Evolutionary conservation across 1,140 invertebrate species (phyloP).

Genomic region (Drosophila athabasca): DNA sequence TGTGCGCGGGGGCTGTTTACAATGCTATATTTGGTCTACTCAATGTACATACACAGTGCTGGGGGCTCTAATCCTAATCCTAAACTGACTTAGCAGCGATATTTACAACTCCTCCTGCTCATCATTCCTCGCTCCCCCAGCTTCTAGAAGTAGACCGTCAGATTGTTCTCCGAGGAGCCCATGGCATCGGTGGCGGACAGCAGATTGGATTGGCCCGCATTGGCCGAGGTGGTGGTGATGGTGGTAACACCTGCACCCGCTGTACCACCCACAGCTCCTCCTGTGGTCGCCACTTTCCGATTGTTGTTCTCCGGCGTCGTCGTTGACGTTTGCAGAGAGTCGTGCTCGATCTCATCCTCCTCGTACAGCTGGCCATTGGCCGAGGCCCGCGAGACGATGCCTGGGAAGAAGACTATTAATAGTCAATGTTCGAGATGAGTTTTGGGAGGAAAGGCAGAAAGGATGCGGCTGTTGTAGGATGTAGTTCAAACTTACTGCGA

Average conservation of each 20-base stretch:
- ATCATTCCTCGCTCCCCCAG: not conserved
- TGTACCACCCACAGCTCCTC: slow-evolving; percentile 9
- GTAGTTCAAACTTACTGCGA: slow-evolving; percentile 73
- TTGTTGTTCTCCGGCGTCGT: slow-evolving; percentile 72
- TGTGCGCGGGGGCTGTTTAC: slow-evolving; percentile 58
- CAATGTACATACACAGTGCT: slow-evolving; percentile 66
- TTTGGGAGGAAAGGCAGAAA: slow-evolving; percentile 20
- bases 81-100: slow-evolving; percentile 59
- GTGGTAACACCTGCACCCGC: slow-evolving; percentile 44
- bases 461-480: not conserved
- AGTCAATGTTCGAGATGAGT: slow-evolving; percentile 64
- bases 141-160: slow-evolving; percentile 78
- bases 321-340: slow-evolving; percentile 66
- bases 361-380: slow-evolving; percentile 82
- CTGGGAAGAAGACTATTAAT: slow-evolving; percentile 78
- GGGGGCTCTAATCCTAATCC: slow-evolving; percentile 54
- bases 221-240: slow-evolving; percentile 49
- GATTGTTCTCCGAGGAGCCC: slow-evolving; percentile 83
- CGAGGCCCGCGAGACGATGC: slow-evolving; percentile 81
- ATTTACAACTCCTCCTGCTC: slow-evolving; percentile 54
- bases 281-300: slow-evolving; percentile 52
- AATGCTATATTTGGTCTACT: slow-evolving; percentile 81
- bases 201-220: slow-evolving; percentile 59
- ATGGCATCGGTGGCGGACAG: slow-evolving; percentile 74
- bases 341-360: slow-evolving; percentile 81